These are phyloP conservation scores for Leistus spinibarbis DNA, from an alignment of 2,888 invertebrate species.

Conservation along the genomic window DNA sequence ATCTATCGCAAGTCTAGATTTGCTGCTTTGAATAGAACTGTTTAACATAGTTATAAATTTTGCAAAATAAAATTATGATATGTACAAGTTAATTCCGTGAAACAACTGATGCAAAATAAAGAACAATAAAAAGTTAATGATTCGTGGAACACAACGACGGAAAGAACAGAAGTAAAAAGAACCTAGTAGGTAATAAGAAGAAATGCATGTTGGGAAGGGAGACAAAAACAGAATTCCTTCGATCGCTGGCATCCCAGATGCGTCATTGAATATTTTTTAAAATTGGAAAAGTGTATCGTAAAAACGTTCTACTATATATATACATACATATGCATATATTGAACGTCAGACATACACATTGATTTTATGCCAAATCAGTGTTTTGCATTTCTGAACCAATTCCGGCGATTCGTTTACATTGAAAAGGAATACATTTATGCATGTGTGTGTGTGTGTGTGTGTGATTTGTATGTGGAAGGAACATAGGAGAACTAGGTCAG, in stretches of 20 bases:
- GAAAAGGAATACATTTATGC: neutral
- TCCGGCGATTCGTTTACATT: constrained; percentile 7
- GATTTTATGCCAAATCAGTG: constrained; percentile 35
- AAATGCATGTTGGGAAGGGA: constrained; percentile 20
- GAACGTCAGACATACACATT: constrained; percentile 28
- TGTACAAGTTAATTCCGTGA: constrained; percentile 2
- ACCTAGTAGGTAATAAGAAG: neutral
- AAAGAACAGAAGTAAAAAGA: neutral
- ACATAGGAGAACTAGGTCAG: neutral
- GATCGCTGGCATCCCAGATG: constrained; percentile 22
- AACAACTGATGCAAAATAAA: constrained; percentile 16
- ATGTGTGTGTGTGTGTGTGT: neutral
- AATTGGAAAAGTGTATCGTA: constrained; percentile 33
- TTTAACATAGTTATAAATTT: constrained; percentile 1
- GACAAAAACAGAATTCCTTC: constrained; percentile 18
- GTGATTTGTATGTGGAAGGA: neutral
- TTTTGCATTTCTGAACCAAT: constrained; percentile 25
- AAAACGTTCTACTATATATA: too few species aligned
- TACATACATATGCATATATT: constrained; percentile 30
- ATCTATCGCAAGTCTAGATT: too few species aligned
- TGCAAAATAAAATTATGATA: neutral
- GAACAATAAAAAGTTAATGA: constrained; percentile 36
- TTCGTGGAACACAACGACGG: constrained; percentile 6
- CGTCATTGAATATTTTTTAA: constrained; percentile 28
- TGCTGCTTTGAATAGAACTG: too few species aligned